Percentiles rank a stretch among this genome's conserved stretches.
Evolutionary conservation across 2,888 invertebrate species (phyloP).

Genomic region (Trypoxylon attenuatum): DNA sequence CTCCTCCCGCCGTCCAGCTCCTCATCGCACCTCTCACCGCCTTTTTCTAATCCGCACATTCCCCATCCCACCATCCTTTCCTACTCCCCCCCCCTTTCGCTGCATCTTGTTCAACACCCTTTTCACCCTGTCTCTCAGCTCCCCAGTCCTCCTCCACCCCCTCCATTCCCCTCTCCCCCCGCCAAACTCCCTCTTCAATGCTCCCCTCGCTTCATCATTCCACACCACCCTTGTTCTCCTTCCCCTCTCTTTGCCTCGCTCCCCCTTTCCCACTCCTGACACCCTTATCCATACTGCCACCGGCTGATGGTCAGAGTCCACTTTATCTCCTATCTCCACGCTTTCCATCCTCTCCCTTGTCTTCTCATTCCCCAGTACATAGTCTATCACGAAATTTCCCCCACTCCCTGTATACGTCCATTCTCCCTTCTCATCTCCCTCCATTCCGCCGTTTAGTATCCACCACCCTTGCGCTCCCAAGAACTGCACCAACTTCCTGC

Average conservation of each 20-base stretch:
- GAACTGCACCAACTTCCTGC: conserved; percentile 15
- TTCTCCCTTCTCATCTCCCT: too few relatives aligned
- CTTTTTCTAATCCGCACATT: neutral
- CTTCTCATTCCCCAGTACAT: conserved; percentile 12
- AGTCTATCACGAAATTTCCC: conserved; percentile 21
- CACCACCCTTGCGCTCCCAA: conserved; percentile 29
- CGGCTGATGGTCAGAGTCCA: conserved; percentile 28
- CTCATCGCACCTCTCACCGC: neutral
- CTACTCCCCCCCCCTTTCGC: neutral
- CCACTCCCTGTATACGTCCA: too few relatives aligned
- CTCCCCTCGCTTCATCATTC: neutral
- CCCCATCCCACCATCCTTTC: too few relatives aligned
- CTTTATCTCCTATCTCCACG: conserved; percentile 5
- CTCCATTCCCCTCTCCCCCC: neutral
- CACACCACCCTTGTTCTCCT: too few relatives aligned
- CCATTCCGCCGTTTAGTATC: conserved; percentile 20
- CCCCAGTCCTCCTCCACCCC: neutral
- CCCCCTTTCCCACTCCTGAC: neutral
- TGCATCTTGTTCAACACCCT: neutral
- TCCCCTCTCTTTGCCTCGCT: too few relatives aligned
- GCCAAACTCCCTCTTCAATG: neutral
- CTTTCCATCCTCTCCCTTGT: conserved; percentile 3
- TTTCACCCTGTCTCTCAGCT: neutral
- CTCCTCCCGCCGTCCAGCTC: conserved; percentile 7
- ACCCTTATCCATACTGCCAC: too few relatives aligned